A percentile compares a stretch with the other conserved stretches of the same genome.
Evolutionary conservation across 2,888 invertebrate species (phyloP).

Genomic region (Melinaea marsaeus): DNA sequence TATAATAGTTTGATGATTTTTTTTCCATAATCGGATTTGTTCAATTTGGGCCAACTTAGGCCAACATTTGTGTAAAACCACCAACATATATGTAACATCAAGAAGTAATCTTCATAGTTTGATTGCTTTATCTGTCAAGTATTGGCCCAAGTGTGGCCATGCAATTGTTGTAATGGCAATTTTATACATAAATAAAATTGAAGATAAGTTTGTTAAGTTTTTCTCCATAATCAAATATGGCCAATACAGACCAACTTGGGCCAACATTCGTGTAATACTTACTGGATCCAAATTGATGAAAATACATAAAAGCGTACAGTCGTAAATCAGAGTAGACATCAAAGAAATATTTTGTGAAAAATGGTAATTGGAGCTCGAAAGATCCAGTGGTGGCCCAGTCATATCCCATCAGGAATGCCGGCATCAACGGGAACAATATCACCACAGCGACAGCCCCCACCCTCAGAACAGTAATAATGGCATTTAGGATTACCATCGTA

Average conservation of each 20-base stretch:
- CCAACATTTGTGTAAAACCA: too few relatives aligned
- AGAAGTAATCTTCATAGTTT: too few relatives aligned
- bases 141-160: too few relatives aligned
- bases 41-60: too few relatives aligned
- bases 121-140: too few relatives aligned
- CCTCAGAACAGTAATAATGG: conserved; percentile 37
- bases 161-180: too few relatives aligned
- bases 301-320: conserved; percentile 48
- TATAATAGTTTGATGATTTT: too few relatives aligned
- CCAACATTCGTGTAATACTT: conserved; percentile 26
- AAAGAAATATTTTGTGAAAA: conserved; percentile 49
- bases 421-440: conserved; percentile 44
- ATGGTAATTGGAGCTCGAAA: conserved; percentile 47
- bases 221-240: too few relatives aligned
- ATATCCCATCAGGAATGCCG: conserved; percentile 44
- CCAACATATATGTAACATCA: too few relatives aligned
- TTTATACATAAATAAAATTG: too few relatives aligned
- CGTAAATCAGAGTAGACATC: conserved; percentile 44
- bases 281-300: conserved; percentile 56
- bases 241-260: background rate
- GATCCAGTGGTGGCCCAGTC: conserved; percentile 42
- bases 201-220: too few relatives aligned
- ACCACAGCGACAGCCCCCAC: conserved; percentile 38
- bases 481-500: conserved; percentile 40
- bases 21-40: too few relatives aligned